Base-by-base conservation (phyloP, 2,797 vertebrate species). In the Eulemur albifrons region DNA sequence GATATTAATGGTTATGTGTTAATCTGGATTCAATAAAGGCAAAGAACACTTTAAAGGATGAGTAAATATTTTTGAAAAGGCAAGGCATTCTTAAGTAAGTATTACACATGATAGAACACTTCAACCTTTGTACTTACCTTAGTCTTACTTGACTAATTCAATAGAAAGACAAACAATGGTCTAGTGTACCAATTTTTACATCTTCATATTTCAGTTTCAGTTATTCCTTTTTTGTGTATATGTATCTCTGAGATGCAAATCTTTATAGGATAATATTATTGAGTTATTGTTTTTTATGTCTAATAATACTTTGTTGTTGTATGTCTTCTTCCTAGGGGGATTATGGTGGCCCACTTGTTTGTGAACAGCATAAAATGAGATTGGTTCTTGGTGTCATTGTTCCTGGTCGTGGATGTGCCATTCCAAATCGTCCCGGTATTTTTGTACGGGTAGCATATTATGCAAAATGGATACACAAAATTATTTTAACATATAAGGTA, bases 381-480 rank as follows among this genome's bases (percentile, higher is more conserved):
- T 99, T 99, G 81, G 99, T 99, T 35, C 98, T 99, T 70, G 99
- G 99, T 25, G 99, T 99, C 70, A 99, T 99, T 67, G 99, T 99
- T 94, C 99, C 99, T 38, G 99, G 99, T 79, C 98, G 99, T 45
- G 99, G 99, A 96, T 99, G 99, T 21, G 99, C 99, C 52, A 98
- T 99, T 72, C 99, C 99, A 97, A 99, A 99, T 97, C 99, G 99
- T 69, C 99, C 99, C 2, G 99, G 99, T 54, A 99, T 99, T 97
- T 99, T 99, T 97, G 99, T 99, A 93, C 99, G 99, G n/a, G 99
- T 99, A 85, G 99, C 99, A 1, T 99, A 99, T 98, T 99, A 99
- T 97, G 98, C 99, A 9, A 99, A 99, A 95, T 99, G 99, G 99
- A 99, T 99, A 98, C 99, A 99, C 98, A 99, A 99, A 98, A 99